Evolutionary conservation across 2,888 invertebrate genomes (phyloP), one percentile per base, ranked within the genome.

Genomic region (Mythimna ferrago): DNA sequence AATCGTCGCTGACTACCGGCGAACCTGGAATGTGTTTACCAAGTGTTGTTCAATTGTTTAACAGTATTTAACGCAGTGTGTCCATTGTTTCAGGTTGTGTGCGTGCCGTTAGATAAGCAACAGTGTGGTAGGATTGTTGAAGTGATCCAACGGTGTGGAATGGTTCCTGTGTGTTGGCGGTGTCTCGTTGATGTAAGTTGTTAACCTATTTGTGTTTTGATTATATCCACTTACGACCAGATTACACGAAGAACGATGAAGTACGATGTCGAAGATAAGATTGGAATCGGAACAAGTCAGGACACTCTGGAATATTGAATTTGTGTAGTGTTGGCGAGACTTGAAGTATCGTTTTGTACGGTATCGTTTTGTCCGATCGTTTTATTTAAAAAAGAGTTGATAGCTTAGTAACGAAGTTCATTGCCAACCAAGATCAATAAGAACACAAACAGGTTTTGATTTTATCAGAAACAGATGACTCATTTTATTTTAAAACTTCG

Each of bases 61-160:
- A 82, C 82, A 80, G 71, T 82, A 73, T 81, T 85, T 82, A 79
- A 82, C 81, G 79, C 72, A 76, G 73, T 63, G 80, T 87, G 73
- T 92, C 82, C 82, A 87, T 95, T 96, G 95, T 96, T 96, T 69
- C 95, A 96, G 96, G 94, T 94, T 93, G 94, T 93, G 93, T 91
- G 92, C 92, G 93, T 92, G 91, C 91, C 88, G 93, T 92, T 92
- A 94, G 94, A 94, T 95, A 95, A 95, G 90, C 90, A 88, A 86
- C 88, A 85, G 88, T 92, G 92, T 93, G 92, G 92, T 93, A 91
- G 90, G 89, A 89, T 92, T 90, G 92, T 88, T 86, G 91, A 87
- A 86, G 89, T 89, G 75, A 93, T 90, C 91, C 91, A 94, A 89
- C 90, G 88, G 91, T 92, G 95, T 95, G 96, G 95, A 95, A 96